phyloP scores from a whole-genome alignment of 2,797 vertebrate genomes.

The Falco novaeseelandiae region DNA sequence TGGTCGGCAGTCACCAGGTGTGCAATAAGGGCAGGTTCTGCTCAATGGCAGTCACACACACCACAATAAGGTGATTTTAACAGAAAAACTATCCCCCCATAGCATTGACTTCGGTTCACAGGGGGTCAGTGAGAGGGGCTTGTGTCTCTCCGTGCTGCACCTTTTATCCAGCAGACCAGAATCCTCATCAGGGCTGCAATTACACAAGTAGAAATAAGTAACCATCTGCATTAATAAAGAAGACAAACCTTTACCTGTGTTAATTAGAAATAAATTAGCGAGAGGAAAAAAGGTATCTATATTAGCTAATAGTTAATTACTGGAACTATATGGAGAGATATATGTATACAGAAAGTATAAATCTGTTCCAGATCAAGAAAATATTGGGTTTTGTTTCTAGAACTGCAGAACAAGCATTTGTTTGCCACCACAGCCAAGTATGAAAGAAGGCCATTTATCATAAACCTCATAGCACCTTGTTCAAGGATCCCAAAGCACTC shows the following conservation, averaged over 20 bases:
- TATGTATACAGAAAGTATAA: not conserved
- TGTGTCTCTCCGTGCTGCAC: not conserved
- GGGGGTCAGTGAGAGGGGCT: not conserved
- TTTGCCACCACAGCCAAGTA: not conserved
- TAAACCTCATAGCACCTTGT: not conserved
- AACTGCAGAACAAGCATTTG: not conserved
- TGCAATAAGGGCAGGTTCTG: not conserved
- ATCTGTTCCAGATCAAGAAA: not conserved
- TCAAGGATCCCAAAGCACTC: not conserved
- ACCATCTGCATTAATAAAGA: not conserved
- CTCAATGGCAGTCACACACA: not conserved
- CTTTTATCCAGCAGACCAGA: not conserved
- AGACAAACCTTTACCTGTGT: not conserved
- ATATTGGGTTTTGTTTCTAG: not conserved
- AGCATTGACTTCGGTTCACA: not conserved
- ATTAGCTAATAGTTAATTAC: not conserved
- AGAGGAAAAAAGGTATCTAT: not conserved
- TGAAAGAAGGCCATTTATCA: constrained; percentile 17
- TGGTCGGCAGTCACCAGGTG: not conserved
- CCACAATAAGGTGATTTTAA: not conserved
- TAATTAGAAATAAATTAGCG: constrained; percentile 10
- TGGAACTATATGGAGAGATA: not conserved
- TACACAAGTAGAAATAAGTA: not conserved
- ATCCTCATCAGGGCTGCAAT: not conserved
- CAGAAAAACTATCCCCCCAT: not conserved